Evolutionary conservation across 2,113 vertebrate species (phyloP).

Genomic region (Petaurus breviceps): DNA sequence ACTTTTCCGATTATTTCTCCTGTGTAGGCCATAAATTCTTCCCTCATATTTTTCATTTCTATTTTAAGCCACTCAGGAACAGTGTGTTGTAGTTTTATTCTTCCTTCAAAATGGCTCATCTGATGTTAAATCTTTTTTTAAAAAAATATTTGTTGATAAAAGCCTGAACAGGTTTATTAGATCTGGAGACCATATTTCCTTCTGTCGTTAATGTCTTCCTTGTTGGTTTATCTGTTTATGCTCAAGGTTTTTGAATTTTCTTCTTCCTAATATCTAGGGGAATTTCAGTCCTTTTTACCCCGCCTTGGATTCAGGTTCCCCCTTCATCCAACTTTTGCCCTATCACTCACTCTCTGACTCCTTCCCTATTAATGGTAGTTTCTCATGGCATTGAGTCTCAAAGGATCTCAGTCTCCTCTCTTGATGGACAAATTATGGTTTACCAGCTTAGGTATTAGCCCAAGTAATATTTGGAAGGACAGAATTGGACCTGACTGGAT

Average conservation of each 20-base stretch:
- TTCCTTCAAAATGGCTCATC: neutral
- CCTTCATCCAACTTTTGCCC: neutral
- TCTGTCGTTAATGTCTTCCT: neutral
- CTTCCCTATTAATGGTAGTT: neutral
- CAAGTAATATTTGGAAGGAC: neutral
- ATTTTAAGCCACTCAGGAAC: neutral
- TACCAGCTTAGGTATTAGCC: neutral
- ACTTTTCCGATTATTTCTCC: no score
- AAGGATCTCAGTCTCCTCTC: no score
- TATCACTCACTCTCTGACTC: neutral
- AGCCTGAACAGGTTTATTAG: neutral
- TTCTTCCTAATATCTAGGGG: neutral
- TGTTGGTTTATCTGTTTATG: neutral
- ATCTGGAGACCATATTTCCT: neutral
- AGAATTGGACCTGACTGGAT: neutral
- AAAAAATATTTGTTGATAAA: neutral
- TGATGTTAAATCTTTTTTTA: neutral
- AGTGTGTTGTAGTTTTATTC: neutral
- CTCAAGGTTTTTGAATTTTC: no score
- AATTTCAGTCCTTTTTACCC: neutral
- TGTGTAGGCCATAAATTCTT: no score
- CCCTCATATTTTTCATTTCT: neutral
- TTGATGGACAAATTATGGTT: neutral
- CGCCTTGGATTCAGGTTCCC: no score
- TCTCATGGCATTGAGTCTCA: neutral